A percentile compares a stretch with the other conserved stretches of the same genome.
These are phyloP conservation scores for Aphelenchoides avenae DNA, from an alignment of 1,140 invertebrate genomes.

Conservation along the genomic window DNA sequence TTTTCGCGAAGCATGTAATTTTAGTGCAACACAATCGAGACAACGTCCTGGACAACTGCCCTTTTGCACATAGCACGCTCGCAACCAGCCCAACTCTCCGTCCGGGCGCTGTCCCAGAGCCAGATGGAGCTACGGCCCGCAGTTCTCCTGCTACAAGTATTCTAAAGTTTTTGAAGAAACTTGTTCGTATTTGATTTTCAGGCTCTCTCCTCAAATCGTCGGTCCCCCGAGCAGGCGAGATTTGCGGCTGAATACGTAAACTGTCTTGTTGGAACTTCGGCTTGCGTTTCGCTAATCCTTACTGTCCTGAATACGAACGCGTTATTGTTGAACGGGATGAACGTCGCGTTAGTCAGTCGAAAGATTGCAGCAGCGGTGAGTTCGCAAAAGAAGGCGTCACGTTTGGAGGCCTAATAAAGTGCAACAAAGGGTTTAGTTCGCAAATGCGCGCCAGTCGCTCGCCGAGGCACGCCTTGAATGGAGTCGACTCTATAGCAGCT, in stretches of 20 bases:
- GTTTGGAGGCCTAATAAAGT: background rate
- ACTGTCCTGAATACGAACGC: background rate
- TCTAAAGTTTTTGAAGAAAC: no score
- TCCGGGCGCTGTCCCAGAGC: background rate
- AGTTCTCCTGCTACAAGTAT: no score
- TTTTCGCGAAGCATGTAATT: background rate
- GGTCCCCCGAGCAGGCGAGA: no score
- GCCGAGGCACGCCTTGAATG: constrained; percentile 13
- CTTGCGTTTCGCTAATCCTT: constrained; percentile 6
- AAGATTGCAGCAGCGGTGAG: no score
- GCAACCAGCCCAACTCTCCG: constrained; percentile 3
- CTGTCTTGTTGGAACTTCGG: no score
- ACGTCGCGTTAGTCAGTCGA: background rate
- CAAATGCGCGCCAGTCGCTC: constrained; percentile 1
- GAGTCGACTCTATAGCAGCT: constrained; percentile 9
- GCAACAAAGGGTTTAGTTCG: background rate
- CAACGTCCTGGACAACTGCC: constrained; percentile 15
- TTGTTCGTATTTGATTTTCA: no score
- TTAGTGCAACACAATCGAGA: constrained; percentile 18
- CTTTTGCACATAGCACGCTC: constrained; percentile 9
- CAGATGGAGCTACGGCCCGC: constrained; percentile 3
- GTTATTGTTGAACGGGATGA: constrained; percentile 12
- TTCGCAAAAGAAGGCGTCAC: no score
- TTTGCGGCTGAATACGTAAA: no score
- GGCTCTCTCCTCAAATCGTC: no score